Conservation (phyloP, 2,888 invertebrate species). For the Chymomyza procnemis region DNA sequence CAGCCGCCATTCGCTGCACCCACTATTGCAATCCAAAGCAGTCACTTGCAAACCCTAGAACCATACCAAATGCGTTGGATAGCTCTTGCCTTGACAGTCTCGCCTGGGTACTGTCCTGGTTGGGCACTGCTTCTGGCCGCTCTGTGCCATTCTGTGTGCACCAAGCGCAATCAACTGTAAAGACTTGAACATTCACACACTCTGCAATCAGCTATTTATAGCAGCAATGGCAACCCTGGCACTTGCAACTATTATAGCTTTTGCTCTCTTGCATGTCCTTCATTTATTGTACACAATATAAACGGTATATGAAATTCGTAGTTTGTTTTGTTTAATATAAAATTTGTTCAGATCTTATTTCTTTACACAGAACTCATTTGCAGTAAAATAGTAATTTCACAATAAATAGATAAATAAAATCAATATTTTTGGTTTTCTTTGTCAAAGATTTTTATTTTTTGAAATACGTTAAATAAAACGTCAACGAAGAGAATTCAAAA, state of each 20-base stretch:
- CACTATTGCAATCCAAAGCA: background rate
- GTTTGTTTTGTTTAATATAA: too few relatives aligned
- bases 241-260: background rate
- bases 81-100: background rate
- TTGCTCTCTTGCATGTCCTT: background rate
- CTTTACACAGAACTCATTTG: too few relatives aligned
- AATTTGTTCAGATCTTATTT: too few relatives aligned
- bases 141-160: background rate
- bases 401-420: too few relatives aligned
- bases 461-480: too few relatives aligned
- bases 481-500: too few relatives aligned
- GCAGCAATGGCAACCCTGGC: background rate
- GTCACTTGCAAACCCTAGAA: too few relatives aligned
- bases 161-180: conserved; percentile 13
- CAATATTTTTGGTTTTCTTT: too few relatives aligned
- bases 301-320: background rate
- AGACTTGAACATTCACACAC: background rate
- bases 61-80: background rate
- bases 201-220: background rate
- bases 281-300: background rate
- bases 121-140: background rate
- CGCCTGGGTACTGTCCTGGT: background rate
- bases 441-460: too few relatives aligned
- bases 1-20: background rate
- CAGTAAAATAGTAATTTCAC: too few relatives aligned